Conservation (phyloP, 2,113 vertebrate genomes). For the Coregonus clupeaformis region DNA sequence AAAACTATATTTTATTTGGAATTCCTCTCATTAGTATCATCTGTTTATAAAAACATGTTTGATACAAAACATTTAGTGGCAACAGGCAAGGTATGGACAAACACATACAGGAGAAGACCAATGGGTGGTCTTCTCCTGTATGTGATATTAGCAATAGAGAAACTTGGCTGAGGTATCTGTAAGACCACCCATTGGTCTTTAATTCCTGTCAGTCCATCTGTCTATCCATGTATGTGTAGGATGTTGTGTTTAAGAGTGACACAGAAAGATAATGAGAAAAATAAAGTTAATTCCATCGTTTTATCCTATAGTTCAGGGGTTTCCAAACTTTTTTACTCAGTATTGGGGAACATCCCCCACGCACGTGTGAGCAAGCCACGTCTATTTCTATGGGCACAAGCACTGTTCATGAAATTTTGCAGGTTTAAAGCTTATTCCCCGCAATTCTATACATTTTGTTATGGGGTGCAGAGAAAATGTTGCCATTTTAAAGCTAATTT, state of each 20-base stretch:
- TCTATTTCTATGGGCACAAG: too few relatives aligned
- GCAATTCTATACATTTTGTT: too few relatives aligned
- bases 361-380: too few relatives aligned
- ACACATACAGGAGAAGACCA: neutral
- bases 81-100: too few relatives aligned
- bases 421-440: too few relatives aligned
- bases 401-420: too few relatives aligned
- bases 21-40: conserved; percentile 33
- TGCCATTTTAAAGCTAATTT: too few relatives aligned
- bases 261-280: neutral
- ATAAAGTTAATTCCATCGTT: neutral
- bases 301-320: neutral
- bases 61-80: conserved; percentile 45
- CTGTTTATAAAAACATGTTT: conserved; percentile 52
- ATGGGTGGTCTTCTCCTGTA: too few relatives aligned
- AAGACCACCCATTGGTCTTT: too few relatives aligned
- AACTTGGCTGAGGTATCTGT: neutral
- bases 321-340: too few relatives aligned
- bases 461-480: too few relatives aligned
- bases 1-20: conserved; percentile 46
- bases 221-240: neutral
- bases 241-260: neutral
- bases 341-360: too few relatives aligned
- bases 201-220: neutral
- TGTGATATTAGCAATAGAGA: neutral